Percentiles rank a stretch among this genome's conserved stretches.
These are phyloP conservation scores for Papilio helenus DNA, from an alignment of 1,140 invertebrate species.

Conservation along the genomic window DNA sequence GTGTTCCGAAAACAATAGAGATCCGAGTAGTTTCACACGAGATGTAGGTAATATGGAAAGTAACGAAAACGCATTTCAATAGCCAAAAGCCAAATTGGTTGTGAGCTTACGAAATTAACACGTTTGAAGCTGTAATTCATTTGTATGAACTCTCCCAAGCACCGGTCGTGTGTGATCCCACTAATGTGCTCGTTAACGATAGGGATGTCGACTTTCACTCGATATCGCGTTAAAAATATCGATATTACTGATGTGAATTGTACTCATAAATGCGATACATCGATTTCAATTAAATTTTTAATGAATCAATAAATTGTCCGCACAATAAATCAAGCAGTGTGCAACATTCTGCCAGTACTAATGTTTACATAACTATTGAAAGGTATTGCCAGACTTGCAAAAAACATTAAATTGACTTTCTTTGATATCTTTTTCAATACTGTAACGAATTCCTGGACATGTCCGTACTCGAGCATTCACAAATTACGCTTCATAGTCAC, in stretches of 20 bases:
- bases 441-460: constrained; percentile 21
- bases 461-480: constrained; percentile 1
- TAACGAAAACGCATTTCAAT: constrained; percentile 79
- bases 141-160: constrained; percentile 69
- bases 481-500: constrained; percentile 15
- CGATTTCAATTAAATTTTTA: constrained; percentile 23
- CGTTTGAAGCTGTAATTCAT: constrained; percentile 68
- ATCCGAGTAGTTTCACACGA: constrained; percentile 63
- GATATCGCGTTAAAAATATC: constrained; percentile 11
- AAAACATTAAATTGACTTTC: constrained; percentile 20
- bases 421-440: constrained; percentile 16
- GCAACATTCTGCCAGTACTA: neutral
- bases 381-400: constrained; percentile 20
- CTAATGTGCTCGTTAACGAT: constrained; percentile 64
- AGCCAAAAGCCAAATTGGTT: constrained; percentile 70
- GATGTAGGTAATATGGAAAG: constrained; percentile 66
- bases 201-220: constrained; percentile 35
- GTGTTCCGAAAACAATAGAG: constrained; percentile 66
- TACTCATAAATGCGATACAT: constrained; percentile 24
- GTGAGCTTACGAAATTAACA: constrained; percentile 74
- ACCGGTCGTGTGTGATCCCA: constrained; percentile 65
- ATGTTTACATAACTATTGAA: constrained; percentile 21
- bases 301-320: constrained; percentile 1
- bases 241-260: neutral
- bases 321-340: constrained; percentile 10